A percentile compares a stretch with the other conserved stretches of the same genome.
Conservation (phyloP, 2,113 vertebrate species). For the Irena cyanogastra region DNA sequence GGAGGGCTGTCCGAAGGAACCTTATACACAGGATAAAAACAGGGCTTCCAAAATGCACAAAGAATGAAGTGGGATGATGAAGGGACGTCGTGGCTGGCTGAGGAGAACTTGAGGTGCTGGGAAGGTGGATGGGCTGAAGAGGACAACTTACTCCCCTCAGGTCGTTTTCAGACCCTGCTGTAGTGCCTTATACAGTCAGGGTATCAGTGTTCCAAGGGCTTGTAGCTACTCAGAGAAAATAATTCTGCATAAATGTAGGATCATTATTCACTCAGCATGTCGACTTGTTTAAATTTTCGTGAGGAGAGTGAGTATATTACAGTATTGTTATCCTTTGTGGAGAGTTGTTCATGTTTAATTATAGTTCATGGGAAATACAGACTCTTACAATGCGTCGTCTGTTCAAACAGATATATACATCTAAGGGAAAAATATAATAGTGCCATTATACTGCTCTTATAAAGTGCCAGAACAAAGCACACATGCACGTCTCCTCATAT, state of each 20-base stretch:
- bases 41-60: neutral
- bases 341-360: conserved; percentile 46
- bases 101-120: neutral
- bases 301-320: conserved; percentile 4
- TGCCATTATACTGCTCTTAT: neutral
- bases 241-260: conserved; percentile 1
- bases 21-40: neutral
- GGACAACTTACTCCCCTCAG: neutral
- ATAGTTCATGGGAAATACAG: neutral
- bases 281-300: neutral
- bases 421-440: conserved; percentile 3
- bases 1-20: neutral
- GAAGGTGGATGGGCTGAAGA: neutral
- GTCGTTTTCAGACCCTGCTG: neutral
- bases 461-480: neutral
- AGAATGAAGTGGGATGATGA: neutral
- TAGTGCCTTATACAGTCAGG: neutral
- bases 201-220: neutral
- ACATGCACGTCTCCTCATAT: neutral
- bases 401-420: conserved; percentile 35
- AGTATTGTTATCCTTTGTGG: conserved; percentile 14
- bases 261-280: conserved; percentile 35
- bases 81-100: neutral
- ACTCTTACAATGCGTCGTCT: neutral
- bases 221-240: neutral